Evolutionary conservation across 2,888 invertebrate genomes (phyloP), one percentile per base, ranked within the genome.

Genomic region (Caenorhabditis parvicauda): DNA sequence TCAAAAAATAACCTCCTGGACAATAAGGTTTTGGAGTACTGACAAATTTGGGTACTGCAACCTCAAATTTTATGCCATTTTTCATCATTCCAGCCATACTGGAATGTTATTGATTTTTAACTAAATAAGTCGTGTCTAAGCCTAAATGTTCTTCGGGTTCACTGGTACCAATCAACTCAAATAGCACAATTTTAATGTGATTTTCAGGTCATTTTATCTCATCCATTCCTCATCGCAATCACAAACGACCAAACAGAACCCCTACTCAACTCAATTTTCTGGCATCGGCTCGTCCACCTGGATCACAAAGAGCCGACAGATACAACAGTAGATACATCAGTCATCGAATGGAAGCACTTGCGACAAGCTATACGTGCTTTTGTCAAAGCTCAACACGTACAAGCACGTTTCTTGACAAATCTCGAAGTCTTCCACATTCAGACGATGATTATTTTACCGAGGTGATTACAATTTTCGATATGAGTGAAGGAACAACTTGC

Each of bases 181-280:
- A 42, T 42, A n/a, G 14, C n/a, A 42, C 9, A 42, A 42, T 12
- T 42, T 42, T 17, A 9, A 12, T 24, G 3, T 6, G 27, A 1
- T 12, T 57, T 67, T 25, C 55, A 74, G 74, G 49, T 54, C 1
- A 43, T 69, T 1, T 27, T 65, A 7, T 63, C 69, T 3, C 72
- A 70, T 38, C 72, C 74, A 12, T 74, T 74, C 49, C 55, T 74
- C 14, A 74, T 74, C 35, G 74, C 74, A 1, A 72, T 72, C 54
- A 74, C 72, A 12, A 72, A 74, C 41, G 74, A 74, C 49, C 74
- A 74, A 38, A 72, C 74, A 2, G 74, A 74, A 35, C 74, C 74
- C 1, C 57, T 74, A 7, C 61, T 74, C 2, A 63, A 68, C 21
- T 74, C 74, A 3, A 74, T 74, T 9, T 68, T 70, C 55, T 74